Percentiles rank a stretch among this genome's conserved stretches.
phyloP scores from a whole-genome alignment of 2,888 invertebrate species.

The Diarsia dahlii region DNA sequence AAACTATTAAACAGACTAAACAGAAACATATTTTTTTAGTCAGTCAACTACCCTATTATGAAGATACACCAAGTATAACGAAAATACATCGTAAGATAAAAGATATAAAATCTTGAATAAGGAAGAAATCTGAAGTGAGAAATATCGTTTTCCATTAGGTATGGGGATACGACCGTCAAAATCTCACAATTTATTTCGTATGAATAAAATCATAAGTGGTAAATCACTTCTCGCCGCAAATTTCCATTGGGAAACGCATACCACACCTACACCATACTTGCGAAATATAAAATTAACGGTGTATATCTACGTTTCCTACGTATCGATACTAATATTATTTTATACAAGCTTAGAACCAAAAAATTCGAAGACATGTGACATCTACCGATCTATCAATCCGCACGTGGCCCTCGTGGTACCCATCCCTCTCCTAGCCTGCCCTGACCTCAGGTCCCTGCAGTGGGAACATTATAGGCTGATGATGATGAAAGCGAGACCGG shows the following conservation, averaged over 20 bases:
- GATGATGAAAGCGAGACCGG: neutral
- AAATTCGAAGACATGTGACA: too few relatives aligned
- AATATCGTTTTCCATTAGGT: slow-evolving; percentile 67
- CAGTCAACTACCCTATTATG: neutral
- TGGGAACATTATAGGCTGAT: too few relatives aligned
- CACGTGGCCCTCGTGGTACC: too few relatives aligned
- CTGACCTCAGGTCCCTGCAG: too few relatives aligned
- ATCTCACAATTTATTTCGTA: slow-evolving; percentile 65
- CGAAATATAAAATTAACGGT: slow-evolving; percentile 17
- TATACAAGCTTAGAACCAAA: neutral
- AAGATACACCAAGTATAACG: neutral
- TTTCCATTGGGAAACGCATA: slow-evolving; percentile 44
- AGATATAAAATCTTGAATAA: slow-evolving; percentile 44
- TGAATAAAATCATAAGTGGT: slow-evolving; percentile 66
- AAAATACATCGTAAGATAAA: slow-evolving; percentile 26
- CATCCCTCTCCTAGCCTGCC: too few relatives aligned
- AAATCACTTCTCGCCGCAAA: slow-evolving; percentile 58
- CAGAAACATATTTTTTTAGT: too few relatives aligned
- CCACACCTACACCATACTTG: slow-evolving; percentile 19
- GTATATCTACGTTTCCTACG: neutral
- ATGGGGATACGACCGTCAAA: slow-evolving; percentile 59
- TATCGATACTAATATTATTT: neutral
- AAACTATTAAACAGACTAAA: too few relatives aligned
- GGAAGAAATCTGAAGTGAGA: slow-evolving; percentile 47
- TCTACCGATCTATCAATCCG: too few relatives aligned